Evolutionary conservation across 1,140 invertebrate genomes (phyloP).

Genomic region (Drosophila burlai): DNA sequence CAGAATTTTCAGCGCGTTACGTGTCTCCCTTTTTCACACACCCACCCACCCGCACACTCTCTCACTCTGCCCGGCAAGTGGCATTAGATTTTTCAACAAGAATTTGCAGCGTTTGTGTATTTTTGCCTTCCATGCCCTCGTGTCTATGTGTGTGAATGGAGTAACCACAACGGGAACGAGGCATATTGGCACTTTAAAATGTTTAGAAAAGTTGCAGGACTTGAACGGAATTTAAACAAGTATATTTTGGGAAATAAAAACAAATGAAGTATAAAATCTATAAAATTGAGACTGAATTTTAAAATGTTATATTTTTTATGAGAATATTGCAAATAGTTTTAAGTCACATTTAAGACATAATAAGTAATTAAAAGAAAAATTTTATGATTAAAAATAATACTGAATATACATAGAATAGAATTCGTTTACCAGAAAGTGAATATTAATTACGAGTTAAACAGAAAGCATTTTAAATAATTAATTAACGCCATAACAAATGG

Average conservation of each 20-base stretch:
- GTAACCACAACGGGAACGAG: conserved; percentile 13
- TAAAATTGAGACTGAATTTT: neutral
- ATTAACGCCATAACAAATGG: too few species aligned
- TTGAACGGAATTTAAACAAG: neutral
- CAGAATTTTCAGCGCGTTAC: conserved; percentile 65
- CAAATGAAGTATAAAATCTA: neutral
- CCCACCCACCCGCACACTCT: too few species aligned
- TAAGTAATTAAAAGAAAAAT: neutral
- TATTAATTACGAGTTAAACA: too few species aligned
- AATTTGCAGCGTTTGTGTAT: conserved; percentile 74
- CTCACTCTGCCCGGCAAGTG: conserved; percentile 44
- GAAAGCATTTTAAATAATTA: neutral
- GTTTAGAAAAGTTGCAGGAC: neutral
- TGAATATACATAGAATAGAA: too few species aligned
- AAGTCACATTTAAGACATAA: rapidly evolving
- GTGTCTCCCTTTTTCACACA: conserved; percentile 40
- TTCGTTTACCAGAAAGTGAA: too few species aligned
- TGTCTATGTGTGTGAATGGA: neutral
- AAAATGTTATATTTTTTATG: neutral
- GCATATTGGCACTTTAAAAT: conserved; percentile 13
- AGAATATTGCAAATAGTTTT: neutral
- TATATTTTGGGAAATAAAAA: neutral
- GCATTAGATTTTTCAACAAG: conserved; percentile 78
- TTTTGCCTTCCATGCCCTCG: conserved; percentile 36
- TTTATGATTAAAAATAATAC: neutral